Percentiles rank a stretch among this genome's conserved stretches.
These are phyloP conservation scores for Zeugodacus cucurbitae DNA, from an alignment of 1,140 invertebrate species.

Conservation along the genomic window DNA sequence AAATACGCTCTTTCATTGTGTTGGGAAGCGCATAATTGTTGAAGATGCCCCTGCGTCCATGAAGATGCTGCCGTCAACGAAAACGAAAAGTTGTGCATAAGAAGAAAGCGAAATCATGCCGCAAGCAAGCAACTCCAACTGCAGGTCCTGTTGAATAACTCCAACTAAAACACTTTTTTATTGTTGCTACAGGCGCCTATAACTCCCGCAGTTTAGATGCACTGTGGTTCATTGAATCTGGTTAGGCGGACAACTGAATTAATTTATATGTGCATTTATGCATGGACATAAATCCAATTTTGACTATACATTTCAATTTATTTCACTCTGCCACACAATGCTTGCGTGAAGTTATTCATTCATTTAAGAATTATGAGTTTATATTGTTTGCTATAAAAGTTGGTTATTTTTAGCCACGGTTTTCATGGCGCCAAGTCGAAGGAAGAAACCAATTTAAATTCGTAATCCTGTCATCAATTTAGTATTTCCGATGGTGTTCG, in stretches of 20 bases:
- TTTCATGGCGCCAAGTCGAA: background rate
- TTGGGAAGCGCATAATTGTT: conserved; percentile 7
- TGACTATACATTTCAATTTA: conserved; percentile 22
- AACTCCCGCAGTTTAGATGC: background rate
- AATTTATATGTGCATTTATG: background rate
- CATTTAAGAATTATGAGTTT: conserved; percentile 6
- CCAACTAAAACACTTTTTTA: background rate
- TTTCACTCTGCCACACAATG: conserved; percentile 2
- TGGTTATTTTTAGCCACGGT: background rate
- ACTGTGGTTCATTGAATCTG: background rate
- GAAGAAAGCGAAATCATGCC: conserved; percentile 7
- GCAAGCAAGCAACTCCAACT: background rate
- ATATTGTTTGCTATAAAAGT: background rate
- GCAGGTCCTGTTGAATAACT: background rate
- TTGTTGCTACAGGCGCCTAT: background rate
- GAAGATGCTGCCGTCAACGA: background rate
- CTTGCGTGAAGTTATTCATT: background rate
- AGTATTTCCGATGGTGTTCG: background rate
- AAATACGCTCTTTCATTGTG: background rate
- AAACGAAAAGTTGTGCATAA: background rate
- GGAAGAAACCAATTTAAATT: background rate
- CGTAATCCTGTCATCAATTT: background rate
- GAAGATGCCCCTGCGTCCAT: background rate
- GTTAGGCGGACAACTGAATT: background rate
- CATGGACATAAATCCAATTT: background rate